phyloP scores from a whole-genome alignment of 1,140 invertebrate genomes.

The Trachelipus rathkii region DNA sequence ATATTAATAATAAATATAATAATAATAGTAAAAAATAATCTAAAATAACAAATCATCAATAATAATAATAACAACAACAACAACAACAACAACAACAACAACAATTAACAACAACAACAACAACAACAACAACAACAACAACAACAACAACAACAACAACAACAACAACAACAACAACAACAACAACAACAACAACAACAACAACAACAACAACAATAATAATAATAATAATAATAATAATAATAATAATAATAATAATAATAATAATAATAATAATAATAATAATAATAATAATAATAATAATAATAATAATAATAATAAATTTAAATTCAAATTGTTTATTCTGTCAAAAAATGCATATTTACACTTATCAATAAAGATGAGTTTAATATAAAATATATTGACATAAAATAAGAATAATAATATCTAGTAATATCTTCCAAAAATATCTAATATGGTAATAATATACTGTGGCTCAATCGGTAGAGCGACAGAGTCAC shows the following conservation, averaged over 20 bases:
- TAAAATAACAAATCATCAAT: not conserved
- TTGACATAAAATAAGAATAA: too few species aligned
- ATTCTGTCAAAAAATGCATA: too few species aligned
- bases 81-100: not conserved
- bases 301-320: too few species aligned
- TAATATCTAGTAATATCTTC: too few species aligned
- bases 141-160: conserved; percentile 11
- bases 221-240: not conserved
- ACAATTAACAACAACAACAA: conserved; percentile 8
- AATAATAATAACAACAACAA: conserved; percentile 11
- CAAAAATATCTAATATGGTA: too few species aligned
- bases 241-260: conserved; percentile 14
- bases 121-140: not conserved
- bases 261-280: conserved; percentile 3
- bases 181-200: conserved; percentile 11
- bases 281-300: not conserved
- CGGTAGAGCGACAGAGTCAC: too few species aligned
- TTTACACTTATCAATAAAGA: too few species aligned
- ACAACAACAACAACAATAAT: conserved; percentile 9
- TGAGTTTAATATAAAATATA: too few species aligned
- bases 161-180: conserved; percentile 11
- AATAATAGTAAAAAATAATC: too few species aligned
- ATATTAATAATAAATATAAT: conserved; percentile 16
- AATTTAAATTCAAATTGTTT: too few species aligned
- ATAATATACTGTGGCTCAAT: too few species aligned